These are phyloP conservation scores for Trididemnum clinides DNA, from an alignment of 23 tunicate genomes.

Conservation along the genomic window DNA sequence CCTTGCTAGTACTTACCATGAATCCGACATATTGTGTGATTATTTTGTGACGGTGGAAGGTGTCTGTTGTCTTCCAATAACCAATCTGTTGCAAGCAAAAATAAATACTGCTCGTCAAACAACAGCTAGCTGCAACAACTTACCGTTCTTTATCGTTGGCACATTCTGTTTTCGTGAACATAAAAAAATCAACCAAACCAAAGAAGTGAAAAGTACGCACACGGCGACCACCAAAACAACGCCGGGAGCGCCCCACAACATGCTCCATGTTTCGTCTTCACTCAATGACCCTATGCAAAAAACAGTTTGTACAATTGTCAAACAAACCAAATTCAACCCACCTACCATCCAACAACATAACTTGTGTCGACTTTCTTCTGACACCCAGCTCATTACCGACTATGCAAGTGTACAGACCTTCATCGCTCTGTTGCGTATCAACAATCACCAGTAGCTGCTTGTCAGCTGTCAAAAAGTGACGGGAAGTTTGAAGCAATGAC, in stretches of 20 bases:
- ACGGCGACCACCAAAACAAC: constrained; percentile 35
- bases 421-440: constrained; percentile 22
- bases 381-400: constrained; percentile 49
- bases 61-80: too few relatives aligned
- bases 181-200: constrained; percentile 56
- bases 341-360: constrained; percentile 26
- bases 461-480: constrained; percentile 67
- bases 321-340: background rate
- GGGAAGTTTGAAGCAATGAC: constrained; percentile 41
- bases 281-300: background rate
- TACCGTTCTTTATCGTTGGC: too few relatives aligned
- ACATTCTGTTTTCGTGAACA: constrained; percentile 34
- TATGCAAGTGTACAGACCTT: constrained; percentile 61
- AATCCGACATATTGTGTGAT: too few relatives aligned
- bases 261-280: constrained; percentile 22
- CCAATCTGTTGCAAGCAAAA: too few relatives aligned
- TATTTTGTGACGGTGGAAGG: too few relatives aligned
- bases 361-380: background rate
- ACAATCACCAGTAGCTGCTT: constrained; percentile 57
- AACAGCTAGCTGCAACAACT: too few relatives aligned
- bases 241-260: constrained; percentile 41
- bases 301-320: too few relatives aligned
- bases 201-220: constrained; percentile 55
- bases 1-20: too few relatives aligned
- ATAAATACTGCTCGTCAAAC: too few relatives aligned